Conservation (phyloP, 2,113 vertebrate species). For the Brienomyrus longianalis region DNA sequence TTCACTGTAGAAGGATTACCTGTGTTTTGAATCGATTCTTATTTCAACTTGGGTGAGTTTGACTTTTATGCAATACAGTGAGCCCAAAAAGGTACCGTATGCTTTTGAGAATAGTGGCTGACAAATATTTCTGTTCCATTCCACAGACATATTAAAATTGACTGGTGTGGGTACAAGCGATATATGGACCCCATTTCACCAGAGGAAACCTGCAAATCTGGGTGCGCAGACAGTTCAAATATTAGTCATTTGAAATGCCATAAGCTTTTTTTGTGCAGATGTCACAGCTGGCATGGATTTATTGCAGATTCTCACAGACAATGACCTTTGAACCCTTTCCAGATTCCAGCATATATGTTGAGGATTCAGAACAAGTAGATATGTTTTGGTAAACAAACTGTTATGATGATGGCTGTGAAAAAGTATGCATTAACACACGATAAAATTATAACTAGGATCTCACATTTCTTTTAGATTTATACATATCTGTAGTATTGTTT, state of each 20-base stretch:
- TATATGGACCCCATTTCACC: not conserved
- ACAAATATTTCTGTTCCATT: not conserved
- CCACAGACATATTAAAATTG: not conserved
- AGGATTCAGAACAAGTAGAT: not conserved
- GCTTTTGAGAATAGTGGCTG: not conserved
- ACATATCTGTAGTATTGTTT: not conserved
- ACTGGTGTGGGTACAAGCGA: not conserved
- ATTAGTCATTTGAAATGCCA: not conserved
- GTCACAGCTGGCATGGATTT: not conserved
- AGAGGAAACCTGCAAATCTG: not conserved
- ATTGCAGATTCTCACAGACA: not conserved
- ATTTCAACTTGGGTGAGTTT: not conserved
- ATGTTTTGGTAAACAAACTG: not conserved
- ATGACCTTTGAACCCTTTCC: not conserved
- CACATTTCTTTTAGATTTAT: not conserved
- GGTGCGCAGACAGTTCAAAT: conserved; percentile 17
- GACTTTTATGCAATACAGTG: not conserved
- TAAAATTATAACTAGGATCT: not conserved
- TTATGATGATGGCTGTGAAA: not conserved
- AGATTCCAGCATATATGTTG: not conserved
- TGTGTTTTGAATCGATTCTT: not conserved
- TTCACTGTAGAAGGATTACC: not conserved
- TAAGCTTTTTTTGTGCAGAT: not conserved
- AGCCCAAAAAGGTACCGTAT: not conserved
- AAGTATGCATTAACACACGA: not conserved